phyloP scores from a whole-genome alignment of 2,113 vertebrate species.

The Neofelis nebulosa region DNA sequence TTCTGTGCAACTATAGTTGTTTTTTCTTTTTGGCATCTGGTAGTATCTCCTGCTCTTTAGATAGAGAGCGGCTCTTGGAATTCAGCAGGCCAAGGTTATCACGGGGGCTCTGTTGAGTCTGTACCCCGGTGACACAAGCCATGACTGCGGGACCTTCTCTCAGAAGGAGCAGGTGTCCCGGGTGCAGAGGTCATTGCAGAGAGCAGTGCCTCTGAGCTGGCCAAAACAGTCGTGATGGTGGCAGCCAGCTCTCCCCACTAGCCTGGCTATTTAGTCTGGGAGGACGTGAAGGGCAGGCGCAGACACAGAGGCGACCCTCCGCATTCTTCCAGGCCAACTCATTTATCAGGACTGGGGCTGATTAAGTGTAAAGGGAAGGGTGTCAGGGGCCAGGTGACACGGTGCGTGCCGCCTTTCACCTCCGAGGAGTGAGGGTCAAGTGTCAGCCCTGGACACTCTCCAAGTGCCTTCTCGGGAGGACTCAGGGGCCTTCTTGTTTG shows the following conservation, averaged over 20 bases:
- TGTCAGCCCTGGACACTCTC: conserved; percentile 55
- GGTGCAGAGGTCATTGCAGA: neutral
- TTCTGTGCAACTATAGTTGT: neutral
- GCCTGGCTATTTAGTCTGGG: conserved; percentile 78
- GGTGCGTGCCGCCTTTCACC: conserved; percentile 62
- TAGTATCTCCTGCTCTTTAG: conserved; percentile 22
- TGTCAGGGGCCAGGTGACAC: conserved; percentile 77
- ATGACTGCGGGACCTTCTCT: conserved; percentile 34
- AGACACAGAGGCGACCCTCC: conserved; percentile 72
- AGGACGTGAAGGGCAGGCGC: conserved; percentile 47
- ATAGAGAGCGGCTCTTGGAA: neutral
- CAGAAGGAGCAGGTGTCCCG: conserved; percentile 40
- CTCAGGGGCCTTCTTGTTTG: conserved; percentile 64
- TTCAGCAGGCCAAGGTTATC: neutral
- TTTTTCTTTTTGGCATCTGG: neutral
- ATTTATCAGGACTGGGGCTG: conserved; percentile 79
- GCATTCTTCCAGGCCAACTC: conserved; percentile 77
- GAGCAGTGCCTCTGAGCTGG: neutral
- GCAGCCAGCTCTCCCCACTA: conserved; percentile 16
- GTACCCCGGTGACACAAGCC: conserved; percentile 12
- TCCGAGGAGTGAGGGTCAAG: conserved; percentile 58
- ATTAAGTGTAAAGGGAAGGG: conserved; percentile 79
- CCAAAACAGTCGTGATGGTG: conserved; percentile 20
- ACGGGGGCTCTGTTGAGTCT: conserved; percentile 69
- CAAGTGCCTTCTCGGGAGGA: conserved; percentile 45